Percentiles rank a stretch among this genome's conserved stretches.
phyloP scores from a whole-genome alignment of 2,888 invertebrate species.

The Eremobia ochroleuca region DNA sequence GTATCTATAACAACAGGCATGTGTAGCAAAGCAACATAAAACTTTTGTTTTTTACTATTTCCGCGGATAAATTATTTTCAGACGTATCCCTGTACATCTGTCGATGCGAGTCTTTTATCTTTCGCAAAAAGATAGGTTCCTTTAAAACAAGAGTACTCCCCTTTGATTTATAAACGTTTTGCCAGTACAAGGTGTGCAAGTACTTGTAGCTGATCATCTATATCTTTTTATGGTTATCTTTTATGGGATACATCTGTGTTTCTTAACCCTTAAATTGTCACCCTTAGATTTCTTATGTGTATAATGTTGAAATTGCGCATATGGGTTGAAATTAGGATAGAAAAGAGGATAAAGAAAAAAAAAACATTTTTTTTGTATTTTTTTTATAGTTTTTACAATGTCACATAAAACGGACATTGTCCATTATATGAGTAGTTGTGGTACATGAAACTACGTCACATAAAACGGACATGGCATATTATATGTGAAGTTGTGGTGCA shows the following conservation, averaged over 20 bases:
- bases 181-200: slow-evolving; percentile 60
- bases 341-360: no score
- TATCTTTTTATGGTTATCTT: slow-evolving; percentile 36
- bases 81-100: slow-evolving; percentile 74
- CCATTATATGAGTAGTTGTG: no score
- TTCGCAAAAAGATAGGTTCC: slow-evolving; percentile 65
- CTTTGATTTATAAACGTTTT: slow-evolving; percentile 64
- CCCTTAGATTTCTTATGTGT: no score
- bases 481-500: no score
- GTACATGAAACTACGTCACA: no score
- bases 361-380: no score
- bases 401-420: no score
- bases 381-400: no score
- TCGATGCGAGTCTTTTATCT: slow-evolving; percentile 67
- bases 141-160: slow-evolving; percentile 62
- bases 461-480: no score
- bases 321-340: no score
- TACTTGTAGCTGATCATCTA: slow-evolving; percentile 36
- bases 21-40: slow-evolving; percentile 72
- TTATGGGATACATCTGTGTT: slow-evolving; percentile 31
- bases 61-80: slow-evolving; percentile 75
- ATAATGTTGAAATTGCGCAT: no score
- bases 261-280: no score
- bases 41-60: slow-evolving; percentile 75
- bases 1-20: slow-evolving; percentile 66